These are phyloP conservation scores for Atherinosoma microstoma DNA, from an alignment of 2,797 vertebrate genomes.

Conservation along the genomic window DNA sequence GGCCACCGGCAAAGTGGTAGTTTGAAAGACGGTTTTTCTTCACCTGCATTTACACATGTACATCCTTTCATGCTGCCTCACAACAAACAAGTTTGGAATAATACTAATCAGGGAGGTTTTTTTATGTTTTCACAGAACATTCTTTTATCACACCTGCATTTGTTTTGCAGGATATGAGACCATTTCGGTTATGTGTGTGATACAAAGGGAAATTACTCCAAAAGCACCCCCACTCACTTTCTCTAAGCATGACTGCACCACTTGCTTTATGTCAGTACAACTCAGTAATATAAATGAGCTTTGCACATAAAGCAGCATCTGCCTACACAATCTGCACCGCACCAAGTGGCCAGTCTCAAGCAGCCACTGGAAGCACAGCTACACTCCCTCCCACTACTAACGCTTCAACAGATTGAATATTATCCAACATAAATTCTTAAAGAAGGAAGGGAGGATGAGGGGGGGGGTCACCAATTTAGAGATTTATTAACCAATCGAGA, in stretches of 20 bases:
- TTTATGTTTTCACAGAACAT: slow-evolving; percentile 22
- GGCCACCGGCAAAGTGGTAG: slow-evolving; percentile 49
- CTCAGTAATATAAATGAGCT: slow-evolving; percentile 65
- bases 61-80: slow-evolving; percentile 47
- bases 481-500: slow-evolving; percentile 27
- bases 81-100: slow-evolving; percentile 23
- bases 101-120: neutral
- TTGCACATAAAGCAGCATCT: slow-evolving; percentile 71
- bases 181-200: slow-evolving; percentile 58
- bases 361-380: slow-evolving; percentile 62
- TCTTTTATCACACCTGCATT: slow-evolving; percentile 56
- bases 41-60: slow-evolving; percentile 23
- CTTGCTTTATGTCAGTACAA: slow-evolving; percentile 67
- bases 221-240: slow-evolving; percentile 62
- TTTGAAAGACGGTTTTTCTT: slow-evolving; percentile 59
- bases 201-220: slow-evolving; percentile 68
- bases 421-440: slow-evolving; percentile 70
- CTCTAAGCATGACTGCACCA: slow-evolving; percentile 70
- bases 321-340: slow-evolving; percentile 69
- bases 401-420: slow-evolving; percentile 66
- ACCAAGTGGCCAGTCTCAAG: slow-evolving; percentile 55
- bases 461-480: slow-evolving; percentile 53
- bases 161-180: slow-evolving; percentile 61
- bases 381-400: slow-evolving; percentile 44
- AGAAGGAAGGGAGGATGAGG: slow-evolving; percentile 52